Conservation (phyloP, 1,140 invertebrate genomes). For the Formica exsecta region DNA sequence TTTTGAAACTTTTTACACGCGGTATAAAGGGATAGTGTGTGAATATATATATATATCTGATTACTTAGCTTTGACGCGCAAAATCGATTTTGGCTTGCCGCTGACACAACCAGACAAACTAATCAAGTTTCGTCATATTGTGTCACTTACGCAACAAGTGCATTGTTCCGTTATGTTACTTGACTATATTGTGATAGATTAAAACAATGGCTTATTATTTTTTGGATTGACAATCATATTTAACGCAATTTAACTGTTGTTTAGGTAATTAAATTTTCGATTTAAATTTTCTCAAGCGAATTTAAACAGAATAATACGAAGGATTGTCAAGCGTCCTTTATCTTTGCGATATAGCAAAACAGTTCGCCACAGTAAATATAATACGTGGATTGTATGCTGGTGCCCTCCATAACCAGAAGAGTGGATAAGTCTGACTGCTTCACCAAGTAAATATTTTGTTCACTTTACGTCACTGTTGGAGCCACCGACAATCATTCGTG, state of each 20-base stretch:
- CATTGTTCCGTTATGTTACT: slow-evolving; percentile 21
- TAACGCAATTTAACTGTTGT: not conserved
- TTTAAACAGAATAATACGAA: not conserved
- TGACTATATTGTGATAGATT: not conserved
- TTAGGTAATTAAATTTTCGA: not conserved
- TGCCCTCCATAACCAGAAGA: slow-evolving; percentile 37
- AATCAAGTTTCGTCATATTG: slow-evolving; percentile 1
- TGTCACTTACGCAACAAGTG: slow-evolving; percentile 12
- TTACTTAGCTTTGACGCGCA: not conserved
- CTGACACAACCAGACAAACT: slow-evolving; percentile 1
- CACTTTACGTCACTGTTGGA: slow-evolving; percentile 66
- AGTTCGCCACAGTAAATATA: slow-evolving; percentile 9
- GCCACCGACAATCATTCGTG: slow-evolving; percentile 63
- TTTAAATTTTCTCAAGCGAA: not conserved
- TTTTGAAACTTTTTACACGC: not conserved
- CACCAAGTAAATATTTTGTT: slow-evolving; percentile 79
- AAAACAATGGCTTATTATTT: slow-evolving; percentile 32
- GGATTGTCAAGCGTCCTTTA: not conserved
- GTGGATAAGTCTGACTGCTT: slow-evolving; percentile 67
- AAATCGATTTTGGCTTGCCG: slow-evolving; percentile 35
- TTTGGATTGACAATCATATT: not conserved
- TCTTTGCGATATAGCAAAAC: slow-evolving; percentile 13
- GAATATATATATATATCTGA: not conserved
- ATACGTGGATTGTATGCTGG: not conserved
- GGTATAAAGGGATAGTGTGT: no score